Evolutionary conservation across 2,888 invertebrate species (phyloP), one percentile per base, ranked within the genome.

Genomic region (Tenodera sinensis): DNA sequence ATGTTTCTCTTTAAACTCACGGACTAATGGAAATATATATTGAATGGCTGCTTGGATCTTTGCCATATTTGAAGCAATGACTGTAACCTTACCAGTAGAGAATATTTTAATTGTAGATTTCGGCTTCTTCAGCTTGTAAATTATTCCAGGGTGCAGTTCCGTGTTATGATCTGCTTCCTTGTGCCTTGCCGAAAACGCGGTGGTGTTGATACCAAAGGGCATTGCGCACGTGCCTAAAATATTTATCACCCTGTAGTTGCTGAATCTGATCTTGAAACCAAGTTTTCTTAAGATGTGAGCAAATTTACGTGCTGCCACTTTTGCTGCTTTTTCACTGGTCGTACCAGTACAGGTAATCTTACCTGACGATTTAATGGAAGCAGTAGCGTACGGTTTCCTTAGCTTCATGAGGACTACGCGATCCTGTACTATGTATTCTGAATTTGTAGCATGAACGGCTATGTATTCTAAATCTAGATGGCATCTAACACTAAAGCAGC

Each of bases 371-470:
- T 99, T 99, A 92, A 99, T 98, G 91, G 98, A 98, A 82, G 99
- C 99, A 86, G 99, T 99, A 84, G 98, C 98, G 92, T 97, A 97
- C 7, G 99, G 99, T 92, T 97, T 96, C 90, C 99, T 95, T 91
- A 99, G 94, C 94, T 99, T 99, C 99, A 99, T 99, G 89, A 98
- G 98, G 90, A 99, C 97, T 98, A 99, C n/a, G n/a, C n/a, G n/a
- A n/a, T n/a, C n/a, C n/a, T n/a, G n/a, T n/a, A n/a, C n/a, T n/a
- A n/a, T n/a, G n/a, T n/a, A n/a, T n/a, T n/a, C n/a, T n/a, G n/a
- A n/a, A n/a, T n/a, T n/a, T n/a, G n/a, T n/a, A n/a, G n/a, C n/a
- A n/a, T n/a, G n/a, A n/a, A n/a, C n/a, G n/a, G n/a, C n/a, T n/a
- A n/a, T n/a, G n/a, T n/a, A n/a, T n/a, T n/a, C n/a, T n/a, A n/a